A percentile compares a stretch with the other conserved stretches of the same genome.
Conservation (phyloP, 2,113 vertebrate species). For the Misgurnus mizolepis region DNA sequence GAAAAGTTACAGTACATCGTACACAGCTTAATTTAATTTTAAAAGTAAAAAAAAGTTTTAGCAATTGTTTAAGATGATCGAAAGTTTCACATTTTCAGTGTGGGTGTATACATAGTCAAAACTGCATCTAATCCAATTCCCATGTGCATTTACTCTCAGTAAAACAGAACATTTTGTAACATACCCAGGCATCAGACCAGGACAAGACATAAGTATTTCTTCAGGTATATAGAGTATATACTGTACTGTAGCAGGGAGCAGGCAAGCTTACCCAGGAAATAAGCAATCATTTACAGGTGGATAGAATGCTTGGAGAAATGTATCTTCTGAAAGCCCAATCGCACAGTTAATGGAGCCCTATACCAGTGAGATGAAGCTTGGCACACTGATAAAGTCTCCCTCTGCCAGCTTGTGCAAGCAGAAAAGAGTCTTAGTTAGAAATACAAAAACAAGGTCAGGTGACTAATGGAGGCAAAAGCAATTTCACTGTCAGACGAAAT, state of each 20-base stretch:
- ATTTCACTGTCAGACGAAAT: conserved; percentile 62
- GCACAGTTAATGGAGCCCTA: conserved; percentile 31
- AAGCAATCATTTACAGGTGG: conserved; percentile 22
- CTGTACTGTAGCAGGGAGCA: neutral
- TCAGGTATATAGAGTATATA: neutral
- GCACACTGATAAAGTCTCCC: conserved; percentile 20
- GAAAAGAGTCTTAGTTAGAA: conserved; percentile 32
- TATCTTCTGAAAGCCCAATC: conserved; percentile 35
- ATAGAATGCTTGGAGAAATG: neutral
- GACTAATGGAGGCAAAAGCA: conserved; percentile 45
- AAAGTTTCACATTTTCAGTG: too few relatives aligned
- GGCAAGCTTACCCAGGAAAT: neutral
- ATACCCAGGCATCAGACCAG: neutral
- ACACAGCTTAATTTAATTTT: too few relatives aligned
- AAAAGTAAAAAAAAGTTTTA: too few relatives aligned
- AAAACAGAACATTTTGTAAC: neutral
- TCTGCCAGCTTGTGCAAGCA: conserved; percentile 11
- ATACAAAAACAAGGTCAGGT: conserved; percentile 46
- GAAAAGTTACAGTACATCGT: too few relatives aligned
- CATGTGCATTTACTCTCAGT: neutral
- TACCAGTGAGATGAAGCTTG: conserved; percentile 17
- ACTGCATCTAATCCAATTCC: too few relatives aligned
- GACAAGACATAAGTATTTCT: neutral
- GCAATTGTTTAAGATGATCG: too few relatives aligned
- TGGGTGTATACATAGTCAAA: too few relatives aligned